phyloP scores from a whole-genome alignment of 2,113 vertebrate species.

The Cercocebus atys region DNA sequence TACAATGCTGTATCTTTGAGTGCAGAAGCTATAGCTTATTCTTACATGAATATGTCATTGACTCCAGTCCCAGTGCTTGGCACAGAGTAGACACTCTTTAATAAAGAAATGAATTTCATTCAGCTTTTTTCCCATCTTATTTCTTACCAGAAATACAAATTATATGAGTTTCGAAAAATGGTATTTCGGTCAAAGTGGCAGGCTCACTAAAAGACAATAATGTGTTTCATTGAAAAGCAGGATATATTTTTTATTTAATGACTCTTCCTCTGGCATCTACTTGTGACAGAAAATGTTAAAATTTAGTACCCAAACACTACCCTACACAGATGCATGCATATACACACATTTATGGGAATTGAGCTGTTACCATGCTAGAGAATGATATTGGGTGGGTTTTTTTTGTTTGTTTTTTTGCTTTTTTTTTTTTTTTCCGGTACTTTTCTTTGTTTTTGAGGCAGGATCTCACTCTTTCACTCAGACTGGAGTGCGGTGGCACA shows the following conservation, averaged over 20 bases:
- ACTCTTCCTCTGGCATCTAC: not conserved
- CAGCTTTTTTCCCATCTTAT: not conserved
- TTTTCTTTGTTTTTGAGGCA: too few species aligned
- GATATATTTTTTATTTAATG: not conserved
- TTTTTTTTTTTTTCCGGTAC: too few species aligned
- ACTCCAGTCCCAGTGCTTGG: not conserved
- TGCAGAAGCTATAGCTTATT: not conserved
- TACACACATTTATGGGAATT: not conserved
- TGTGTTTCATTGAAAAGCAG: not conserved
- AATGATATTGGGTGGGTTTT: not conserved
- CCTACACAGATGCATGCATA: not conserved
- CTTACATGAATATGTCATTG: not conserved
- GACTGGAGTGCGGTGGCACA: too few species aligned
- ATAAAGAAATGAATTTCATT: not conserved
- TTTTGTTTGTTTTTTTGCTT: too few species aligned
- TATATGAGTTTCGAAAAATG: not conserved
- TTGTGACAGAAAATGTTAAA: not conserved
- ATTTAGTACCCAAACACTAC: not conserved
- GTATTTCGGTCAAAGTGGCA: not conserved
- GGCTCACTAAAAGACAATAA: not conserved
- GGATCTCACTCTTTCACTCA: too few species aligned
- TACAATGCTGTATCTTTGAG: not conserved
- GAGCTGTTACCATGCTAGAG: not conserved
- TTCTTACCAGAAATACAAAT: not conserved
- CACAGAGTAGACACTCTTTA: not conserved